Evolutionary conservation across 2,113 vertebrate species (phyloP).

Genomic region (Pipra filicauda): DNA sequence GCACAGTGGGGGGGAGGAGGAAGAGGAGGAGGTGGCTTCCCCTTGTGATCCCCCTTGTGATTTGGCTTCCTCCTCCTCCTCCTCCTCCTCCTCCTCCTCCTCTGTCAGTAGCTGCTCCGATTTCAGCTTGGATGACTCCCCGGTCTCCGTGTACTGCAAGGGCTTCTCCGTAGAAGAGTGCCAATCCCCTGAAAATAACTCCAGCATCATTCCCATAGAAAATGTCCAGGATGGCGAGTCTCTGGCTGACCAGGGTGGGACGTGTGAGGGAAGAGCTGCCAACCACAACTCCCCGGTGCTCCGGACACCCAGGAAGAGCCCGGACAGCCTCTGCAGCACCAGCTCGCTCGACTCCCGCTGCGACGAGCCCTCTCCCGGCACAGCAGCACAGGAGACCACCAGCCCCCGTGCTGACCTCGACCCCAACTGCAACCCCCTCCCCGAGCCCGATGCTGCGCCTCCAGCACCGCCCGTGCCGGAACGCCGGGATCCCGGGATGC

Average conservation of each 20-base stretch:
- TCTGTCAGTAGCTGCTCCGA: constrained; percentile 95
- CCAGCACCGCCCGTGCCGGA: rapidly evolving
- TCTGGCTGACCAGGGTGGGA: not conserved
- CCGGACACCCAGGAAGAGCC: constrained; percentile 6
- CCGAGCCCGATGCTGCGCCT: not conserved
- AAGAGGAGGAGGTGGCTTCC: constrained; percentile 77
- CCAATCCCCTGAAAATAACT: constrained; percentile 46
- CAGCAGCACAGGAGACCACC: not conserved
- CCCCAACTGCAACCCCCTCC: constrained; percentile 74
- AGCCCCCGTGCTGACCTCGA: constrained; percentile 3
- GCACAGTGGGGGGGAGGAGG: constrained; percentile 76
- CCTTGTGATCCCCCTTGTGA: constrained; percentile 85
- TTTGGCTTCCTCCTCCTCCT: constrained; percentile 74
- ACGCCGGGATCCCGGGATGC: not conserved
- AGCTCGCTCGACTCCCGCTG: constrained; percentile 25
- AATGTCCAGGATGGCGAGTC: not conserved
- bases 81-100: constrained; percentile 70
- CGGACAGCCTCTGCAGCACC: constrained; percentile 72
- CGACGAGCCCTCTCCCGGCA: not conserved
- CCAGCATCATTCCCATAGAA: not conserved
- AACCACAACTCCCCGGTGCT: not conserved
- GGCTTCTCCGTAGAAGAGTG: constrained; percentile 63
- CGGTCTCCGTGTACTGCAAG: constrained; percentile 79
- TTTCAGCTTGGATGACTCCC: constrained; percentile 87
- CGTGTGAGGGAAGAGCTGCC: not conserved